Percentiles rank a stretch among this genome's conserved stretches.
These are phyloP conservation scores for Taenioides sp. DNA, from an alignment of 2,797 vertebrate genomes.

Conservation along the genomic window DNA sequence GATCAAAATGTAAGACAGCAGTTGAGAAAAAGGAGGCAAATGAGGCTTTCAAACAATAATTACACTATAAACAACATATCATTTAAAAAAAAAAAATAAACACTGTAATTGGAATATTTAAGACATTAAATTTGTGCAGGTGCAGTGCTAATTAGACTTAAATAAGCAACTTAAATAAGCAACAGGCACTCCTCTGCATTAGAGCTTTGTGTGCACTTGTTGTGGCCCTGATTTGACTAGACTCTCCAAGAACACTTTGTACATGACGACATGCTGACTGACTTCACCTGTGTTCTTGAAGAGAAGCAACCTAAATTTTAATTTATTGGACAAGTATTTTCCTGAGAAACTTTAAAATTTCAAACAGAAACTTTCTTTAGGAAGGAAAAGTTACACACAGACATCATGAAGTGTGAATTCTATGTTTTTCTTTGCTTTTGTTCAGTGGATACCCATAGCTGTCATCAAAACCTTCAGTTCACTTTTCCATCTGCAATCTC, in stretches of 20 bases:
- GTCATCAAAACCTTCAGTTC: neutral
- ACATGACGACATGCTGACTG: constrained; percentile 33
- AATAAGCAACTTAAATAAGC: constrained; percentile 3
- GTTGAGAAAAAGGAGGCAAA: neutral
- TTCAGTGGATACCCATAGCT: neutral
- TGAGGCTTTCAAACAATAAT: neutral
- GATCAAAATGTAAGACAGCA: neutral
- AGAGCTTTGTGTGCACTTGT: constrained; percentile 17
- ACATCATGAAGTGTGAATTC: neutral
- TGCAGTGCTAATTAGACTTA: constrained; percentile 10
- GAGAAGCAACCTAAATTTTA: constrained; percentile 44
- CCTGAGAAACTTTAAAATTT: constrained; percentile 51
- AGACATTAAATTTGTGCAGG: neutral
- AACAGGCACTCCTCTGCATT: constrained; percentile 13
- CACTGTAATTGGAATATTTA: neutral
- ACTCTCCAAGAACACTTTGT: constrained; percentile 34
- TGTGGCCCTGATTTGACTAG: constrained; percentile 13
- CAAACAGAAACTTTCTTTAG: neutral
- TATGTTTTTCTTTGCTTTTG: neutral
- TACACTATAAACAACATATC: neutral
- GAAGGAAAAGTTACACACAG: neutral
- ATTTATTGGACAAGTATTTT: constrained; percentile 72
- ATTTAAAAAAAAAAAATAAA: neutral
- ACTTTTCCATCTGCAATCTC: neutral
- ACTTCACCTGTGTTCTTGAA: constrained; percentile 41